A percentile compares a stretch with the other conserved stretches of the same genome.
Conservation (phyloP, 1,140 invertebrate species). For the Leptinotarsa undecemlineata region DNA sequence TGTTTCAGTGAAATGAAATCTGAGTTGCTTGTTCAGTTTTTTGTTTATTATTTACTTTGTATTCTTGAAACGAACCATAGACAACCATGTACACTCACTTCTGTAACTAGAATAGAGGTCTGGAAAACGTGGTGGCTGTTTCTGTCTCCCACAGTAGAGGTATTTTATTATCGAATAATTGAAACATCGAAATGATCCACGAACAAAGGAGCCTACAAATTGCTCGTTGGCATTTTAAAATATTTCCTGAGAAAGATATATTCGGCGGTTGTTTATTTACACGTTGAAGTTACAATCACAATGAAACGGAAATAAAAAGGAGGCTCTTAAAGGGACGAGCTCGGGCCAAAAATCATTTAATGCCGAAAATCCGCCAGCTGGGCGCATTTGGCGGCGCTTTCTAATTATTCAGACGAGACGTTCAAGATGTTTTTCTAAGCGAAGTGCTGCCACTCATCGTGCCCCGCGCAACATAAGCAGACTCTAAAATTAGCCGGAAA, state of each 20-base stretch:
- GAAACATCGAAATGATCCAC: too few relatives aligned
- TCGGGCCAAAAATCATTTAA: background rate
- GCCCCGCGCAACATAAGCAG: constrained; percentile 9
- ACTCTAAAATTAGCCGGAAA: constrained; percentile 29
- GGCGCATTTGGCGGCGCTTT: constrained; percentile 38
- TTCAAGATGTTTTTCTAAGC: constrained; percentile 45
- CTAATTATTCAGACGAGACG: constrained; percentile 33
- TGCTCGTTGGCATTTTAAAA: background rate
- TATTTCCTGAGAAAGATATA: background rate
- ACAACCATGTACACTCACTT: too few relatives aligned
- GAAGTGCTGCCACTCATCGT: constrained; percentile 37
- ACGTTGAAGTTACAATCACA: background rate
- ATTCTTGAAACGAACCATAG: too few relatives aligned
- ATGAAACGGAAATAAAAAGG: constrained; percentile 7
- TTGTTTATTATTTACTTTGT: too few relatives aligned
- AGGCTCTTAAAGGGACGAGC: background rate
- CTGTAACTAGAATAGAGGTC: too few relatives aligned
- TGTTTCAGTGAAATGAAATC: too few relatives aligned
- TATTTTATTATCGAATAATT: too few relatives aligned
- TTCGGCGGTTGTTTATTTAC: constrained; percentile 1
- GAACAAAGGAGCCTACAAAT: too few relatives aligned
- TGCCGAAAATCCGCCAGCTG: constrained; percentile 37
- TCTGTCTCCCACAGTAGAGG: too few relatives aligned
- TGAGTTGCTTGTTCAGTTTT: too few relatives aligned
- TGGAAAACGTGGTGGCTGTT: too few relatives aligned